These are phyloP conservation scores for Sarcoramphus papa DNA, from an alignment of 2,797 vertebrate species.

Conservation along the genomic window DNA sequence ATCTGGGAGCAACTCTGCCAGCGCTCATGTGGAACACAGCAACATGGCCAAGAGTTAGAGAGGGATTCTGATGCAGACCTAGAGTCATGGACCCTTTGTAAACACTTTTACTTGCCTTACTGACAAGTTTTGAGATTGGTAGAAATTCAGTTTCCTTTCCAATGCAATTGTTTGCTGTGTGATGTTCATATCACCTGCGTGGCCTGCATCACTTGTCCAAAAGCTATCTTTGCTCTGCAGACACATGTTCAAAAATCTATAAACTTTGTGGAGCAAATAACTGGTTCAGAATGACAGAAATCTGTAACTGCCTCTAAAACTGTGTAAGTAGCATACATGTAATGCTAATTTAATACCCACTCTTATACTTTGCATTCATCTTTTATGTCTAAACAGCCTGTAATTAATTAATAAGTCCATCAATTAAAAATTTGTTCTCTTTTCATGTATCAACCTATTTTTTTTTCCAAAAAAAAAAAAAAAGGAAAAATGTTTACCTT, in stretches of 20 bases:
- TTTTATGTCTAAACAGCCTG: neutral
- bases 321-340: fast-evolving
- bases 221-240: neutral
- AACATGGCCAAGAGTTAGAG: neutral
- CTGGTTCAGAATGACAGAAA: neutral
- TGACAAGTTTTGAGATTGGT: neutral
- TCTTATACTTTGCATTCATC: neutral
- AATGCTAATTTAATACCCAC: neutral
- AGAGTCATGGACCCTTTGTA: neutral
- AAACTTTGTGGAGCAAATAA: neutral
- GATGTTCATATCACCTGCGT: neutral
- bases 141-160: neutral
- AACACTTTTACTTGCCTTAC: neutral
- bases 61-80: neutral
- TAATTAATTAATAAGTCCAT: neutral
- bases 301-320: neutral
- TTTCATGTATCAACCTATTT: neutral
- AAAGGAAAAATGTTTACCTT: neutral
- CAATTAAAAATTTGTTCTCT: neutral
- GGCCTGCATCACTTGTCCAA: neutral
- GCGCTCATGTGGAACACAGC: neutral
- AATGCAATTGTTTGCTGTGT: neutral
- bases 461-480: fast-evolving
- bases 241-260: neutral
- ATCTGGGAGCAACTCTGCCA: neutral